phyloP scores from a whole-genome alignment of 2,113 vertebrate species.

The Prunella himalayana region DNA sequence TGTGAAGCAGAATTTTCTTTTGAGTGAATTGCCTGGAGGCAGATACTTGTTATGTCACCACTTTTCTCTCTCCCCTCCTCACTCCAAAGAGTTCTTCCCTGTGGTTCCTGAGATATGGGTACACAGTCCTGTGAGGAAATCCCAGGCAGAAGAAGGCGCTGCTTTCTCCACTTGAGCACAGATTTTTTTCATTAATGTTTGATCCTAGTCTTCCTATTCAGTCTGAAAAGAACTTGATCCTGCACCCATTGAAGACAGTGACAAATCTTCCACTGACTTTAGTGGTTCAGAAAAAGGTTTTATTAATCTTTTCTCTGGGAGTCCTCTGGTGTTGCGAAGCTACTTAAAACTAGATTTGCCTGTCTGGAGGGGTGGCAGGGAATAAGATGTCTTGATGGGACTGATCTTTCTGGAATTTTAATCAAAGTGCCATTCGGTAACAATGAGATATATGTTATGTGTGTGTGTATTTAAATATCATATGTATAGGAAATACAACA shows the following conservation, averaged over 20 bases:
- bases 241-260: background rate
- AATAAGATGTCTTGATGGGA: background rate
- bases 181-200: background rate
- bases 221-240: background rate
- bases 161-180: background rate
- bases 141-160: background rate
- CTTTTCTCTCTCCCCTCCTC: background rate
- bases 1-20: background rate
- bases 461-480: background rate
- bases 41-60: background rate
- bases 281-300: background rate
- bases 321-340: background rate
- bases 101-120: background rate
- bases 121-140: background rate
- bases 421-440: background rate
- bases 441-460: background rate
- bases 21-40: background rate
- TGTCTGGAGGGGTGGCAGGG: background rate
- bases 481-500: background rate
- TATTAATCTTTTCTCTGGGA: background rate
- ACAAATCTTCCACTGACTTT: background rate
- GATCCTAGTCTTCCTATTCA: background rate
- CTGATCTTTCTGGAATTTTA: background rate
- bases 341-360: background rate
- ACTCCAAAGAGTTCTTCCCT: background rate